Evolutionary conservation across 2,113 vertebrate species (phyloP), one percentile per base, ranked within the genome.

Genomic region (Ginglymostoma cirratum): DNA sequence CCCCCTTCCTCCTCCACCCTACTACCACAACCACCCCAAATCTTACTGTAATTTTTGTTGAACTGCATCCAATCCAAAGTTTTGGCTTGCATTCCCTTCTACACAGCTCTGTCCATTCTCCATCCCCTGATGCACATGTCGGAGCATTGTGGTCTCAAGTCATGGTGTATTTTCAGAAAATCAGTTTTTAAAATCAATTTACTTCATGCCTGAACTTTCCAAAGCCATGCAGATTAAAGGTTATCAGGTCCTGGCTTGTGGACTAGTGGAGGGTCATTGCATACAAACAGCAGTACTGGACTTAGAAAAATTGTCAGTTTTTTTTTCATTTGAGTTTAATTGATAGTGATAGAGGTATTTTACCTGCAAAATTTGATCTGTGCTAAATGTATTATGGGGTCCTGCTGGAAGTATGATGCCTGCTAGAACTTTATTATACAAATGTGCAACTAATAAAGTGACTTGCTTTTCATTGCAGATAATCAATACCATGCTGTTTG

Each of bases 401-500:
- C 12, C 55, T 92, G 61, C 61, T 65, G 34, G n/a, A n/a, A 92
- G 30, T 38, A 34, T 66, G 61, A 92, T 8, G 2, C 61, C 30
- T 66, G 55, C 34, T 5, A 38, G 27, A 87, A 61, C n/a, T 14
- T 61, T 34, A 38, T 93, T 66, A 17, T 67, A n/a, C n/a, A 34
- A 65, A 14, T 61, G 1, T n/a, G 55, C 30, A 21, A 30, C 15
- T 92, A 6, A 65, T 65, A 93, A 93, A 66, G 17, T 19, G 23
- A 19, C 12, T 72, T 45, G 27, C 42, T 96, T 89, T 87, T 69
- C 78, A 96, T 95, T 95, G 15, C 97, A 99, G 98, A 96, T 98
- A 67, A 98, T 99, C 97, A 98, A 98, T 96, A 67, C 72, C 48
- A 97, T 98, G 67, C 97, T 99, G 89, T 96, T 98, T 83, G 19